Conservation (phyloP, 2,888 invertebrate genomes). For the Drosophila anomelani region DNA sequence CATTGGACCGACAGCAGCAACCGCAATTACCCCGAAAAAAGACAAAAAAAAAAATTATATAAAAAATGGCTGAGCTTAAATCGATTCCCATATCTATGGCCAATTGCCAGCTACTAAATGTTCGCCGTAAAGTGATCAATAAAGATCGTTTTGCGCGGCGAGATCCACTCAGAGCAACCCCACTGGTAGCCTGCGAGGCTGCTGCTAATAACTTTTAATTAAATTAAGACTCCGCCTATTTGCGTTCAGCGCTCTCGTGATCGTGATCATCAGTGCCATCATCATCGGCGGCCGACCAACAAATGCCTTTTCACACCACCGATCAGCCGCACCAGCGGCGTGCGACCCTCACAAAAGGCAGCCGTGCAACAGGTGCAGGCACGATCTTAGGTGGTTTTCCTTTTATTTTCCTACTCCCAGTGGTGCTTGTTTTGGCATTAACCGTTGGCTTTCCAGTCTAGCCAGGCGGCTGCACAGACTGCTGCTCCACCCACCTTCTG, state of each 20-base stretch:
- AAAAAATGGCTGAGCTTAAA: constrained; percentile 3
- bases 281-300: constrained; percentile 52
- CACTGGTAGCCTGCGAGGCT: constrained; percentile 32
- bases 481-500: constrained; percentile 36
- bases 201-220: constrained; percentile 79
- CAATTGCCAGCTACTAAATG: constrained; percentile 70
- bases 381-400: constrained; percentile 38
- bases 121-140: constrained; percentile 48
- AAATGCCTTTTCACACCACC: constrained; percentile 73
- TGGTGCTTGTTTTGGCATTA: constrained; percentile 34
- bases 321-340: constrained; percentile 2
- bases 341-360: constrained; percentile 23
- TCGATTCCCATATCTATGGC: constrained; percentile 40
- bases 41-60: constrained; percentile 7
- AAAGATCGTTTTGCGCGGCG: constrained; percentile 33
- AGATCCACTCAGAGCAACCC: constrained; percentile 12
- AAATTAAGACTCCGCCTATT: constrained; percentile 79
- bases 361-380: constrained; percentile 63
- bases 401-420: constrained; percentile 3
- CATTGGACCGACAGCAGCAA: constrained; percentile 2
- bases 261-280: constrained; percentile 62
- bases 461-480: constrained; percentile 13
- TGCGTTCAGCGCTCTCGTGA: constrained; percentile 55
- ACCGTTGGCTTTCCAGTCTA: constrained; percentile 33
- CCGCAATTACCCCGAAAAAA: constrained; percentile 18